Percentiles rank a stretch among this genome's conserved stretches.
Evolutionary conservation across 2,113 vertebrate genomes (phyloP).

Genomic region (Arothron firmamentum): DNA sequence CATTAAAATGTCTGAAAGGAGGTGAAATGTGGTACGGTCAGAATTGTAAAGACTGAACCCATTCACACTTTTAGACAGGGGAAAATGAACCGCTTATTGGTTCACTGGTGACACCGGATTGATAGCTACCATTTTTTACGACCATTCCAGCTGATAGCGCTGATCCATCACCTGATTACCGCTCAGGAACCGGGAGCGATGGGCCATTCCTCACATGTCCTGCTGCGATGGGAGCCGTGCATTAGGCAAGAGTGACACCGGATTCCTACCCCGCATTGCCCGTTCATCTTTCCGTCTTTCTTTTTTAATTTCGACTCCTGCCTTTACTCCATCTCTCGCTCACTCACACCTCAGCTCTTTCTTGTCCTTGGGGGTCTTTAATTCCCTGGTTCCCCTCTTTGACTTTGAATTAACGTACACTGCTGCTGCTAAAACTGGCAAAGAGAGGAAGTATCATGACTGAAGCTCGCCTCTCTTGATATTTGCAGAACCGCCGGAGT

Average conservation of each 20-base stretch:
- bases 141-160: conserved; percentile 25
- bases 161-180: conserved; percentile 19
- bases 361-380: conserved; percentile 40
- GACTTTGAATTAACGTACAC: conserved; percentile 59
- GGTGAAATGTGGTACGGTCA: too few relatives aligned
- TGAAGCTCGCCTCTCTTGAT: conserved; percentile 34
- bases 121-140: conserved; percentile 32
- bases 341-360: conserved; percentile 37
- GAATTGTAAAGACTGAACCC: too few relatives aligned
- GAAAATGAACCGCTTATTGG: conserved; percentile 1
- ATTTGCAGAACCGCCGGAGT: conserved; percentile 14
- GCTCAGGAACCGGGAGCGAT: conserved; percentile 43
- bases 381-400: conserved; percentile 45
- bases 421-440: conserved; percentile 21
- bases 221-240: conserved; percentile 66
- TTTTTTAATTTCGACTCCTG: conserved; percentile 30
- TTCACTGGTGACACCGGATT: conserved; percentile 6
- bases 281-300: conserved; percentile 17
- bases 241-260: conserved; percentile 77
- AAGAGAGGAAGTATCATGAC: conserved; percentile 42
- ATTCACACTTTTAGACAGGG: conserved; percentile 1
- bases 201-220: conserved; percentile 64
- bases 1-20: too few relatives aligned
- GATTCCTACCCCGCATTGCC: conserved; percentile 74
- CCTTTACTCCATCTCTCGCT: conserved; percentile 19